Percentiles rank a stretch among this genome's conserved stretches.
phyloP scores from a whole-genome alignment of 2,888 invertebrate species.

The Phyllotreta cruciferae region DNA sequence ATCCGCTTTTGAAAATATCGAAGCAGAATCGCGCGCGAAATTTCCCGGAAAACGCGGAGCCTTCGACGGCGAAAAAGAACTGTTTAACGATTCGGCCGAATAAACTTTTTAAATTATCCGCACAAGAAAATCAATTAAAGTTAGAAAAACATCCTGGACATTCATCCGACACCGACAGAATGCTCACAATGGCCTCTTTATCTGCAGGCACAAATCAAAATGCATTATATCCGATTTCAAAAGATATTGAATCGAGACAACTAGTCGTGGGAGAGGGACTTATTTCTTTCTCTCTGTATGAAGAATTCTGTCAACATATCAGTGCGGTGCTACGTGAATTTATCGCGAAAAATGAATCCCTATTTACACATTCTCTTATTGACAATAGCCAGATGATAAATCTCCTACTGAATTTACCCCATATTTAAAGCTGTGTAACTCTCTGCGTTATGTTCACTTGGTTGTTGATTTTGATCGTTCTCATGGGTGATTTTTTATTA shows the following conservation, averaged over 20 bases:
- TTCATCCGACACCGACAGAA: slow-evolving; percentile 39
- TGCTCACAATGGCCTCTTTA: slow-evolving; percentile 46
- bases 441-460: no score
- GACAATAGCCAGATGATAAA: no score
- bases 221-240: slow-evolving; percentile 49
- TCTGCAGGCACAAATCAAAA: slow-evolving; percentile 51
- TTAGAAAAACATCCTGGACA: slow-evolving; percentile 37
- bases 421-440: background rate
- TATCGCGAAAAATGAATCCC: background rate
- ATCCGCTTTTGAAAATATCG: no score
- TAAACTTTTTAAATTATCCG: slow-evolving; percentile 11
- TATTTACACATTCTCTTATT: no score
- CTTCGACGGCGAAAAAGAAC: background rate
- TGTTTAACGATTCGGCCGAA: background rate
- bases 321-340: slow-evolving; percentile 22
- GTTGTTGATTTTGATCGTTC: no score
- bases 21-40: no score
- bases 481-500: no score
- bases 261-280: slow-evolving; percentile 35
- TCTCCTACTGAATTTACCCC: background rate
- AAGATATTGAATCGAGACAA: slow-evolving; percentile 39
- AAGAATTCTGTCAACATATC: slow-evolving; percentile 30
- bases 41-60: background rate
- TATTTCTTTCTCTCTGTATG: slow-evolving; percentile 17
- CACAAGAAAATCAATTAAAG: slow-evolving; percentile 35